Evolutionary conservation across 2,888 invertebrate species (phyloP).

Genomic region (Patella depressa): DNA sequence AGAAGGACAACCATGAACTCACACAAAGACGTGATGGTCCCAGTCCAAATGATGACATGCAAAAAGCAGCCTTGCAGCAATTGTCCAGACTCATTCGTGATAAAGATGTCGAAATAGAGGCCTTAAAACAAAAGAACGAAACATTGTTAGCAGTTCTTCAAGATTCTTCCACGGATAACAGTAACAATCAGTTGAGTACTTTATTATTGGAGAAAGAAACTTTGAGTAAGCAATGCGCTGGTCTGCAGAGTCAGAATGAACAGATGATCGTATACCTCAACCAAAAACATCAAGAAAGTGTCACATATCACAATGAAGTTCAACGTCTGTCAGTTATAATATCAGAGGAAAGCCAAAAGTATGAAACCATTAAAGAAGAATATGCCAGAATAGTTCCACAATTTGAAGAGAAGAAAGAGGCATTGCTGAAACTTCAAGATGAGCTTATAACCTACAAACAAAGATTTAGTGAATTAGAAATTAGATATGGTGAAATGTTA

Average conservation of each 20-base stretch:
- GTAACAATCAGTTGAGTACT: conserved; percentile 67
- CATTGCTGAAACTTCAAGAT: conserved; percentile 68
- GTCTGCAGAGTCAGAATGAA: conserved; percentile 73
- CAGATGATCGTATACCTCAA: conserved; percentile 75
- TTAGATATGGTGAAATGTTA: conserved; percentile 62
- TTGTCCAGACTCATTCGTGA: conserved; percentile 71
- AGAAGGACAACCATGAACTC: conserved; percentile 65
- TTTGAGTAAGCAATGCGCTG: conserved; percentile 79
- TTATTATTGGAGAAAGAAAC: conserved; percentile 57
- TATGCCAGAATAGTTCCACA: conserved; percentile 65
- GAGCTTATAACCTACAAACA: conserved; percentile 68
- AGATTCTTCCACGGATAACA: conserved; percentile 50
- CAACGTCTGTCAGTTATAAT: conserved; percentile 77
- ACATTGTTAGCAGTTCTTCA: conserved; percentile 69
- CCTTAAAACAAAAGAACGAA: conserved; percentile 69
- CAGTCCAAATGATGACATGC: conserved; percentile 67
- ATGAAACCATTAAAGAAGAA: conserved; percentile 59
- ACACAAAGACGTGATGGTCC: conserved; percentile 30
- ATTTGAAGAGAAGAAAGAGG: conserved; percentile 70
- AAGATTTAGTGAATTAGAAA: conserved; percentile 64
- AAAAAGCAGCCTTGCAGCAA: conserved; percentile 70
- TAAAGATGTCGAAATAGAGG: conserved; percentile 72
- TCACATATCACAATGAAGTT: conserved; percentile 88
- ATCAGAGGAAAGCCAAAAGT: conserved; percentile 51
- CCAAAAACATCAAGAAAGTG: conserved; percentile 87